Base-by-base conservation (phyloP, 2,888 invertebrate genomes). In the Galeopsomyia nigrocyanea region DNA sequence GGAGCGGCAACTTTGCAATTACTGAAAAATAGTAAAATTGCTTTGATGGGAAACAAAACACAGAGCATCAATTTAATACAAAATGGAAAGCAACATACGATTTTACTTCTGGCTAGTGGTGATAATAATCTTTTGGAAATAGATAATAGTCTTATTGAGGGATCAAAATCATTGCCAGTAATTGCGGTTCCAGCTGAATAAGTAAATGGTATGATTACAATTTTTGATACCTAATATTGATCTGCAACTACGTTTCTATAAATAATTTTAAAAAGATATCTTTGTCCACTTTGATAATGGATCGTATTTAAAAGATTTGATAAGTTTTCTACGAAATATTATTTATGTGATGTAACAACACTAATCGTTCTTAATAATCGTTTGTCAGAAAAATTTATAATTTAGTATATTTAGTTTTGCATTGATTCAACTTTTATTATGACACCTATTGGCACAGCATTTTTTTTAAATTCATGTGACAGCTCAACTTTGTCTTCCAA, bases 41-140 rank as follows among this genome's bases (percentile, higher is more conserved):
- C 79, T 21, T 65, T 82, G 5, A 65, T 82, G 21, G 82, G 80
- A 51, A 81, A 81, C 63, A 77, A 80, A 13, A 67, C 80, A 19
- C 81, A 82, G 68, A 78, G 79, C 50, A 76, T 84, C 17, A 82
- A 82, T 75, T 64, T 83, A 31, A 75, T 82, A 6, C 80, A 82
- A 73, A 79, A 78, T 71, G 82, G 80, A 39, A 83, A 82, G 56
- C 82, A 84, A 46, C 81, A 77, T 58, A 78, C 83, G 17, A 82
- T 85, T 73, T 78, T 85, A 46, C 75, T 85, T 31, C 70, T 85
- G 49, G 77, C 82, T 17, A 80, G 79, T 47, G 78, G 80, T 55
- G 75, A 81, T 67, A 78, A 75, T 69, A 79, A 77, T 69, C 79
- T 82, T 56, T 78, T 82, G 64, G 80, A 80, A 71, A 78, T 83